A percentile compares a stretch with the other conserved stretches of the same genome.
Conservation (phyloP, 1,140 invertebrate genomes). For the Sinonovacula constricta region DNA sequence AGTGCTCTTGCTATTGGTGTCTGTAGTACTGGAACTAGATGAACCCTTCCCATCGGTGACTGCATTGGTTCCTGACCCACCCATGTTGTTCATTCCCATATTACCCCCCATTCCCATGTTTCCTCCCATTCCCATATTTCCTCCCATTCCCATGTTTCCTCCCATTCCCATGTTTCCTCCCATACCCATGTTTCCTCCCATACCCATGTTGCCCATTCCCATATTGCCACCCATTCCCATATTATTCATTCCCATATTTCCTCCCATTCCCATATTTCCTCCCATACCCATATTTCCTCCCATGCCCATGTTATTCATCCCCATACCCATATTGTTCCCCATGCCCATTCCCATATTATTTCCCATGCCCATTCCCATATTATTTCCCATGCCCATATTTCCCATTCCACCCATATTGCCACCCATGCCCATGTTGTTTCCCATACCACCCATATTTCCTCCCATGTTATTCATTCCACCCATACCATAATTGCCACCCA, state of each 20-base stretch:
- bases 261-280: conserved; percentile 4
- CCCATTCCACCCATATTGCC: conserved; percentile 11
- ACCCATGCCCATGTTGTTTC: not conserved
- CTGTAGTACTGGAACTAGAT: not conserved
- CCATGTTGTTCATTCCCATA: not conserved
- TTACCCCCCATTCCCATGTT: not conserved
- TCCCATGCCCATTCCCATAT: conserved; percentile 26
- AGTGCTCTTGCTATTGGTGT: not conserved
- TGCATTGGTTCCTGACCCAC: too few relatives aligned
- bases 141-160: not conserved
- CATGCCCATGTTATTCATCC: not conserved
- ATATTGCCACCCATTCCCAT: conserved; percentile 45
- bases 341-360: conserved; percentile 23
- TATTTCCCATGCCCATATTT: conserved; percentile 32
- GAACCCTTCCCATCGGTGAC: not conserved
- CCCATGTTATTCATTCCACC: not conserved
- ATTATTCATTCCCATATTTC: not conserved
- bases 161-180: conserved; percentile 12
- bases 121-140: conserved; percentile 17
- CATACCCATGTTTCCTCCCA: conserved; percentile 25
- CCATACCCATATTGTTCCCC: conserved; percentile 33
- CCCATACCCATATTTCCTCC: conserved; percentile 13
- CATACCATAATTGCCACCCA: conserved; percentile 27
- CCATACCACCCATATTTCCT: conserved; percentile 22
- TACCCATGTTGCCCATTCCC: conserved; percentile 30